Base-by-base conservation (phyloP, 92 coral and sea anemone genomes). In the Epizoanthus scotinus region DNA sequence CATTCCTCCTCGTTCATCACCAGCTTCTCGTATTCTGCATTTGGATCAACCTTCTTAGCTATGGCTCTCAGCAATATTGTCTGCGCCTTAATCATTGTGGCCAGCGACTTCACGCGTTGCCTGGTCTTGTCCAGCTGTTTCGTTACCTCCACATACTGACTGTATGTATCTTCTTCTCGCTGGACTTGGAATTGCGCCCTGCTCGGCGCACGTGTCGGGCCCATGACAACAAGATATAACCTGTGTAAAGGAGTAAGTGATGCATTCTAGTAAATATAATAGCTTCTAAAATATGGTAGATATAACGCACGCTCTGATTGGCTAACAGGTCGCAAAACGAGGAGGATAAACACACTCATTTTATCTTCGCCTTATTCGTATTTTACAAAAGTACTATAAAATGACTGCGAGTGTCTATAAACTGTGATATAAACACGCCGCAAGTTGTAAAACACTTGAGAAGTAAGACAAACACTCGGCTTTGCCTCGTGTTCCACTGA, bases 71-170 rank as follows among this genome's bases (percentile, higher is more conserved):
- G 81, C 44, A 75, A 24, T 36, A 28, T 53, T 9, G 81, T 75
- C 68, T 75, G 81, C 68, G 68, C 81, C 68, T 58, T 75, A 59
- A 75, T 57, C 81, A 75, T 17, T 58, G 66, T 58, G 67, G 38
- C 17, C 57, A 75, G 81, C 68, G 81, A 53, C 57, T 75, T 75
- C 81, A 75, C 68, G 31, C 81, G 81, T 75, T 25, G 12, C 81
- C 58, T 75, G 54, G 81, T 75, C 54, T 75, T 75, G 12, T 67
- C 28, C n/a, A 75, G 53, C 22, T 75, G 53, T 7, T 59, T 10
- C 40, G 59, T 59, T 27, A 75, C 54, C 68, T 75, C 81, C 5
- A 67, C n/a, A 52, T 58, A 40, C 31, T 75, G 67, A 3, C 28
- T 67, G 6, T 57, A 12, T 20, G 63, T 57, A 27, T 75, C 81